phyloP scores from a whole-genome alignment of 2,888 invertebrate genomes.

The Caenorhabditis macrosperma region DNA sequence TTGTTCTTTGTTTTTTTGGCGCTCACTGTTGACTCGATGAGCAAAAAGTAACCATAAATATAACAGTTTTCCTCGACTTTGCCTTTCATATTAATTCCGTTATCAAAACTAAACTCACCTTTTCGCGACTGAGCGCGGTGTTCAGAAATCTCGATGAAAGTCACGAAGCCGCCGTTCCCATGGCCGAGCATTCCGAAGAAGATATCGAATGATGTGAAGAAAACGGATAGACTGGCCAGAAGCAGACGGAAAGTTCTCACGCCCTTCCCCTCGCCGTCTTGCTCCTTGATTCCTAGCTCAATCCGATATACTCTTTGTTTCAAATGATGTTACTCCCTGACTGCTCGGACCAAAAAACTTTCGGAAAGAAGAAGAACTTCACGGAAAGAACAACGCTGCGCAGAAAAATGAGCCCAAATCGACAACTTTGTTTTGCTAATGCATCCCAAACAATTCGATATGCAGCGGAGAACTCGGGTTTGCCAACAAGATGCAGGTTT shows the following conservation, averaged over 20 bases:
- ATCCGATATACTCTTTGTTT: constrained; percentile 24
- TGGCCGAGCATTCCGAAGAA: constrained; percentile 37
- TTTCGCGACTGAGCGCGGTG: constrained; percentile 24
- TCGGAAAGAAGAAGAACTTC: neutral
- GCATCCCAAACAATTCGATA: constrained; percentile 18
- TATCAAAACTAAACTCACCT: constrained; percentile 27
- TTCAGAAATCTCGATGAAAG: constrained; percentile 37
- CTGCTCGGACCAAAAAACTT: neutral
- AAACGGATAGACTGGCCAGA: neutral
- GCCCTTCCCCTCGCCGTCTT: neutral
- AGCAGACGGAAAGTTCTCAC: constrained; percentile 11
- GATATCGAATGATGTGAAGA: neutral
- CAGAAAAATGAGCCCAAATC: neutral
- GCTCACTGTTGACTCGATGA: constrained; percentile 42
- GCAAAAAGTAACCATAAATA: constrained; percentile 39
- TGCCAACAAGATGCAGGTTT: constrained; percentile 29
- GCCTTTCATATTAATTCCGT: constrained; percentile 29
- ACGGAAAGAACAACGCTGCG: neutral
- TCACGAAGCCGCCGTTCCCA: constrained; percentile 36
- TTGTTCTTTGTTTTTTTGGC: constrained; percentile 55
- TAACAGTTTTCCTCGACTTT: constrained; percentile 24
- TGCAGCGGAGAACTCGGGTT: constrained; percentile 4
- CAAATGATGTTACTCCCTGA: constrained; percentile 14
- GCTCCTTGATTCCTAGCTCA: constrained; percentile 1
- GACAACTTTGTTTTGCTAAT: constrained; percentile 11